Evolutionary conservation across 2,888 invertebrate species (phyloP).

Genomic region (Hyposoter didymator): DNA sequence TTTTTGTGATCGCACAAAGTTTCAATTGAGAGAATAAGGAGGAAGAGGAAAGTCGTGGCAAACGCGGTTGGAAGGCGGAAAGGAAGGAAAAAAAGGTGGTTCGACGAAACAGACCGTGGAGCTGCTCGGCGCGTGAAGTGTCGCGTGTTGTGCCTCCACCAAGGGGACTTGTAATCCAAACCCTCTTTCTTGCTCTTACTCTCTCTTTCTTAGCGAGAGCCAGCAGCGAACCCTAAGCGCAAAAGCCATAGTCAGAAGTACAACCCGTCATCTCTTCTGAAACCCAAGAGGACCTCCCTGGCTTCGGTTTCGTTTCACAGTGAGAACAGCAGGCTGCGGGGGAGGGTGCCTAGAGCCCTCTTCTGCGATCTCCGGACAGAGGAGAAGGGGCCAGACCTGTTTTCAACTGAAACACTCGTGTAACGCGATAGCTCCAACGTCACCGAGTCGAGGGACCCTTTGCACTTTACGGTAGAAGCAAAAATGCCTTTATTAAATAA

Average conservation of each 20-base stretch:
- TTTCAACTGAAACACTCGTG: slow-evolving; percentile 38
- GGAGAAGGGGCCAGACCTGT: slow-evolving; percentile 44
- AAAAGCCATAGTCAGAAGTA: slow-evolving; percentile 45
- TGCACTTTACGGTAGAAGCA: slow-evolving; percentile 31
- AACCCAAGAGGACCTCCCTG: slow-evolving; percentile 81
- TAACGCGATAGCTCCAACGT: slow-evolving; percentile 63
- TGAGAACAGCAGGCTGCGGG: neutral
- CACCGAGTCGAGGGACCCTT: slow-evolving; percentile 46
- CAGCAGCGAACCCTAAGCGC: slow-evolving; percentile 21
- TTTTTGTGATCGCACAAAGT: slow-evolving; percentile 11
- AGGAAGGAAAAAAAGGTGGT: slow-evolving; percentile 46
- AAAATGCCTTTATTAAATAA: neutral
- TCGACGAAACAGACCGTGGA: slow-evolving; percentile 79
- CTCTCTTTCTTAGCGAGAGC: slow-evolving; percentile 22
- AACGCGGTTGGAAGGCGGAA: slow-evolving; percentile 43
- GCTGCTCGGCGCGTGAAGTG: slow-evolving; percentile 80
- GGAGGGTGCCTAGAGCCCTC: slow-evolving; percentile 33
- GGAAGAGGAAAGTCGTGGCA: slow-evolving; percentile 30
- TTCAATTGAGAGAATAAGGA: slow-evolving; percentile 1
- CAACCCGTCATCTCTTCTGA: slow-evolving; percentile 76
- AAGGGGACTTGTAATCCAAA: slow-evolving; percentile 74
- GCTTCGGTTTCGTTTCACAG: slow-evolving; percentile 79
- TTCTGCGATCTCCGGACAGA: slow-evolving; percentile 49
- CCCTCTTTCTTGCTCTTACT: slow-evolving; percentile 43
- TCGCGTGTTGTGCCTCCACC: slow-evolving; percentile 75